These are phyloP conservation scores for Andrena bucephala DNA, from an alignment of 2,888 invertebrate genomes.

Conservation along the genomic window DNA sequence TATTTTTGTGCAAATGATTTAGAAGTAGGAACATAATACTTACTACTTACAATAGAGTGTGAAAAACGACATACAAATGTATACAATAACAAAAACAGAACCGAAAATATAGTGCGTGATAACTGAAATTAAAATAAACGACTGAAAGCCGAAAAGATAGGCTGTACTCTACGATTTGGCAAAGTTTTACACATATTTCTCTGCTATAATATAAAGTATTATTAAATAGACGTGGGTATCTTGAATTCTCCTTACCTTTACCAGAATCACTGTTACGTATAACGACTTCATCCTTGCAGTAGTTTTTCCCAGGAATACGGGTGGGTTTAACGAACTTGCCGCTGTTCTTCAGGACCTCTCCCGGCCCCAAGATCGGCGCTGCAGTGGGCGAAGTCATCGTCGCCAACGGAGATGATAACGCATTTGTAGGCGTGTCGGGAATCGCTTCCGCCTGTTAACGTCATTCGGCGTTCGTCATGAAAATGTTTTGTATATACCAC, in stretches of 20 bases:
- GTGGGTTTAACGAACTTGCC: conserved; percentile 96
- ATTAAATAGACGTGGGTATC: conserved; percentile 12
- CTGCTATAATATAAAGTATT: conserved; percentile 25
- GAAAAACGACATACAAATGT: conserved; percentile 37
- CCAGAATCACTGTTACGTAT: conserved; percentile 98
- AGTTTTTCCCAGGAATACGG: conserved; percentile 96
- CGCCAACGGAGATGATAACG: conserved; percentile 76
- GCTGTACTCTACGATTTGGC: conserved; percentile 32
- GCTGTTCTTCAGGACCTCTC: conserved; percentile 94
- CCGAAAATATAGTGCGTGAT: conserved; percentile 24
- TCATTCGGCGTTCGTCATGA: conserved; percentile 22
- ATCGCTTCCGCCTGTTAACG: conserved; percentile 59
- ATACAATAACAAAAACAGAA: conserved; percentile 30
- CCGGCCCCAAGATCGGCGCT: conserved; percentile 90
- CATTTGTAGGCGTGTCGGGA: conserved; percentile 79
- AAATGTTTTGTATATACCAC: neutral
- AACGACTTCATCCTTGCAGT: conserved; percentile 97
- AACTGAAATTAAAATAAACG: conserved; percentile 48
- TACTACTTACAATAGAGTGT: conserved; percentile 55
- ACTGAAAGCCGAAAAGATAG: conserved; percentile 32
- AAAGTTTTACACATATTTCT: conserved; percentile 43
- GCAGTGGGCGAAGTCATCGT: conserved; percentile 85
- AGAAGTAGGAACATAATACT: conserved; percentile 63
- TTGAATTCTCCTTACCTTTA: conserved; percentile 89
- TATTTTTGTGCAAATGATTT: conserved; percentile 82